Evolutionary conservation across 2,888 invertebrate genomes (phyloP).

Genomic region (Stenodera caucasica): DNA sequence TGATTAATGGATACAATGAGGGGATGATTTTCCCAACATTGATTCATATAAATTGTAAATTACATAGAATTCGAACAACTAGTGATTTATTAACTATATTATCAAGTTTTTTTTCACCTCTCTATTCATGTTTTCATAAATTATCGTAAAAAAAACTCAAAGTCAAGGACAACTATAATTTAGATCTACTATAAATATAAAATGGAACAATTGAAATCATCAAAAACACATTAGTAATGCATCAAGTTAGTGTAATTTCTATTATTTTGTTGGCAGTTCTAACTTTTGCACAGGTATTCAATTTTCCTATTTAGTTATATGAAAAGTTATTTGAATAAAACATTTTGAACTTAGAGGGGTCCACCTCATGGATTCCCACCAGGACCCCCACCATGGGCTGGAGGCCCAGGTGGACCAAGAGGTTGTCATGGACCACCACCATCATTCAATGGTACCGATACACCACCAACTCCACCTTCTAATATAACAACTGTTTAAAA

Average conservation of each 20-base stretch:
- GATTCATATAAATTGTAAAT: neutral
- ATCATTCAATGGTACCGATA: neutral
- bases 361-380: conserved; percentile 13
- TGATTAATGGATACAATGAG: neutral
- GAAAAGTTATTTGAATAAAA: neutral
- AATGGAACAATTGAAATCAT: neutral
- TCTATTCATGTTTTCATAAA: neutral
- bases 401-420: conserved; percentile 7
- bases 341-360: neutral
- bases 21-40: neutral
- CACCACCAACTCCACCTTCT: neutral
- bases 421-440: conserved; percentile 2
- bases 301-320: neutral
- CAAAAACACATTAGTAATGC: neutral
- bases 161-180: neutral
- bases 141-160: neutral
- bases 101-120: neutral
- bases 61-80: neutral
- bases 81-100: neutral
- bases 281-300: neutral
- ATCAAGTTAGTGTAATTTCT: neutral
- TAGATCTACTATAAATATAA: too few relatives aligned
- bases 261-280: neutral
- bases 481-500: too few relatives aligned
- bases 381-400: conserved; percentile 15